Evolutionary conservation across 1,140 invertebrate species (phyloP).

Genomic region (Ephestia elutella): DNA sequence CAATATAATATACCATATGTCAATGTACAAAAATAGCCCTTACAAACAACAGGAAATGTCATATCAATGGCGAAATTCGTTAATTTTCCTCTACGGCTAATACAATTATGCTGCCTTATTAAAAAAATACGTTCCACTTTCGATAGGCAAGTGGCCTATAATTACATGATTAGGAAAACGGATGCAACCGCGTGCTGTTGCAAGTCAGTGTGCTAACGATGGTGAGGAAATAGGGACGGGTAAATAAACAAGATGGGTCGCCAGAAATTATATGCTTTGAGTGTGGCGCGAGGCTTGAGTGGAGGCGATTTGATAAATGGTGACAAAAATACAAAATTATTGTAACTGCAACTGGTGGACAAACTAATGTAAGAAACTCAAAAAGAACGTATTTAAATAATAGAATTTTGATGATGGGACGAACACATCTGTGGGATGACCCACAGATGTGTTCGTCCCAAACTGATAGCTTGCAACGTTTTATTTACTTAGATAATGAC

Average conservation of each 20-base stretch:
- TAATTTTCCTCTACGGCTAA: not conserved
- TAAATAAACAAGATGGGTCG: not conserved
- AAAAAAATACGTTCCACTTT: not conserved
- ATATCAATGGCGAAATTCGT: constrained; percentile 1
- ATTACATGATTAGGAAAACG: not conserved
- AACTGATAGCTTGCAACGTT: too few relatives aligned
- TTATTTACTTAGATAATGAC: too few relatives aligned
- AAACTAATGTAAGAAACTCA: too few relatives aligned
- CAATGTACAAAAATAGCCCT: too few relatives aligned
- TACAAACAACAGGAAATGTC: not conserved
- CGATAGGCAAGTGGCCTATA: not conserved
- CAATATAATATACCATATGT: too few relatives aligned
- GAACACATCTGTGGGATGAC: too few relatives aligned
- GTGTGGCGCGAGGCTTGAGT: not conserved
- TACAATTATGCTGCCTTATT: not conserved
- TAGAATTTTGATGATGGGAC: too few relatives aligned
- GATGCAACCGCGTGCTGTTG: not conserved
- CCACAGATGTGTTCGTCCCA: too few relatives aligned
- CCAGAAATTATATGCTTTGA: not conserved
- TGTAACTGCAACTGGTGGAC: too few relatives aligned
- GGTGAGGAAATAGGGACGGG: not conserved
- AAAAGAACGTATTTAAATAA: too few relatives aligned
- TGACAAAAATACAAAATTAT: too few relatives aligned
- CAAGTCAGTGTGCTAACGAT: constrained; percentile 27
- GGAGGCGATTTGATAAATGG: not conserved